Conservation (phyloP, 2,888 invertebrate species). For the Hirtodrosophila trivittata region DNA sequence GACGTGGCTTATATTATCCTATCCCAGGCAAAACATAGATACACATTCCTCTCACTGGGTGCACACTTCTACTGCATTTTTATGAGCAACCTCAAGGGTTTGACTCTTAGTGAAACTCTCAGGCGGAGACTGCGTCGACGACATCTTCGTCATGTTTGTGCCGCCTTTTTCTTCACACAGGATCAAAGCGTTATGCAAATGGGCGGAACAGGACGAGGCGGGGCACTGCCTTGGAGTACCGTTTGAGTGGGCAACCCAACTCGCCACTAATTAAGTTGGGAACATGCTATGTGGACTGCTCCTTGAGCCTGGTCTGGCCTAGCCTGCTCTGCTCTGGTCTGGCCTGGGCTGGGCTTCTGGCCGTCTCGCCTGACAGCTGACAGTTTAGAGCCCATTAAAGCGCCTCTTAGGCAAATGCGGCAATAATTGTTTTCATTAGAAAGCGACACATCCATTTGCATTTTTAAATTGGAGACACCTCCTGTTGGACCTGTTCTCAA, state of each 20-base stretch:
- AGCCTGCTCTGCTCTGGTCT: not conserved
- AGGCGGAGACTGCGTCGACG: slow-evolving; percentile 36
- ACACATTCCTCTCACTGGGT: too few relatives aligned
- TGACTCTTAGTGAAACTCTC: slow-evolving; percentile 3
- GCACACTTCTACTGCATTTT: slow-evolving; percentile 43
- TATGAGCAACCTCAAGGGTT: slow-evolving; percentile 45
- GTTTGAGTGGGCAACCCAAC: slow-evolving; percentile 45
- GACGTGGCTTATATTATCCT: too few relatives aligned
- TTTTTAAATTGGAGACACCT: slow-evolving; percentile 37
- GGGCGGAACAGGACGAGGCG: slow-evolving; percentile 37
- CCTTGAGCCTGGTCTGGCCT: slow-evolving; percentile 3
- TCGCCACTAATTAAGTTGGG: slow-evolving; percentile 75
- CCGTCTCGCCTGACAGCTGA: slow-evolving; percentile 24
- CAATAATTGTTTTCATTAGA: slow-evolving; percentile 80
- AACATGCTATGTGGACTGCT: slow-evolving; percentile 33
- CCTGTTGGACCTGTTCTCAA: not conserved
- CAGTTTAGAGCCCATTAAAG: slow-evolving; percentile 77
- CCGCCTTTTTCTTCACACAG: slow-evolving; percentile 29
- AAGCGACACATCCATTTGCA: slow-evolving; percentile 61
- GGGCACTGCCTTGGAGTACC: slow-evolving; percentile 25
- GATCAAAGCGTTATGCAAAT: slow-evolving; percentile 81
- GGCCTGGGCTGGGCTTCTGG: slow-evolving; percentile 1
- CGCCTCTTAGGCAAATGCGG: slow-evolving; percentile 73
- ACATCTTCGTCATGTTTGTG: slow-evolving; percentile 36
- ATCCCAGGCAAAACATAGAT: too few relatives aligned